Evolutionary conservation across 2,113 vertebrate genomes (phyloP), one percentile per base, ranked within the genome.

Genomic region (Marmota flaviventris): DNA sequence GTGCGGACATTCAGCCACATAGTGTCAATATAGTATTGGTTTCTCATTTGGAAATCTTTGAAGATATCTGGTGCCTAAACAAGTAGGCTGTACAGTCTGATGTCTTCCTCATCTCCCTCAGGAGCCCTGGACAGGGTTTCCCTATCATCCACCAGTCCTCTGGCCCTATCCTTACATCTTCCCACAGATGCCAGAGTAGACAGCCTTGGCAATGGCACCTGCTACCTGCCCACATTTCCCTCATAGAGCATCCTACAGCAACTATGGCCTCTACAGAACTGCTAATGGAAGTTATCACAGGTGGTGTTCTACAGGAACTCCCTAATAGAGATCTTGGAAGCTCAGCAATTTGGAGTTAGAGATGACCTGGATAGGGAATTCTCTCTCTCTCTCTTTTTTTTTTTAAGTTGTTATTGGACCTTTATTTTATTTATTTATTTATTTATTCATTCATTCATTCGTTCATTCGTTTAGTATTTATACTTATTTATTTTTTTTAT

Each of bases 11-110:
- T 73, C 45, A 81, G 73, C 53, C 53, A 79, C 48, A 53, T 0
- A 27, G 56, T 25, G n/a, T 17, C 67, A 69, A 51, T 0, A 61
- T 0, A 18, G 3, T 48, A n/a, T 91, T 5, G 1, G 51, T 75
- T 81, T 94, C 39, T 10, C 75, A n/a, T 34, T 86, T 37, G 76
- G 75, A n/a, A 92, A 85, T 91, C 76, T 77, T n/a, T 22, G 22
- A 87, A 45, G 37, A 34, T 67, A 29, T 63, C 0, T 67, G 32
- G 20, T 37, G 27, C 32, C 83, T 56, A 63, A 69, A 34, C 39
- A 76, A 85, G 39, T 11, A 37, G 69, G 13, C 4, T 22, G 4
- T 56, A 2, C 12, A 91, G 56, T 45, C 20, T 61, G n/a, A 72
- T 17, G 1, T 25, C 48, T 20, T 39, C n/a, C 14, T 42, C 56